These are phyloP conservation scores for Temnopleurus reevesii DNA, from an alignment of 53 echinoderm and acorn worm genomes.

Conservation along the genomic window DNA sequence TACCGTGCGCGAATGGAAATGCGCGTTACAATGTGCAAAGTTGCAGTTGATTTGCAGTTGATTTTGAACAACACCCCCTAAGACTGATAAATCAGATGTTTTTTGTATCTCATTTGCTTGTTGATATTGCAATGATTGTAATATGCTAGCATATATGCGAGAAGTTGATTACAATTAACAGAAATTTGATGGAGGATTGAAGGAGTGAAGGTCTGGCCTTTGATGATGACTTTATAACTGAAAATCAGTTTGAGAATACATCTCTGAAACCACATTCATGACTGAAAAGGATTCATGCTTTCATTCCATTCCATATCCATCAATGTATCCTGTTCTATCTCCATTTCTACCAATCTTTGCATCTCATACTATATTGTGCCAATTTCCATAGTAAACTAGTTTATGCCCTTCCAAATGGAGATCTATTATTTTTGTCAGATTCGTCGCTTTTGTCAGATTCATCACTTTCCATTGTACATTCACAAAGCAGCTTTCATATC, in stretches of 20 bases:
- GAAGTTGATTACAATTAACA: not conserved
- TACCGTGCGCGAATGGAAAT: too few relatives aligned
- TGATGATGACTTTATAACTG: slow-evolving; percentile 1
- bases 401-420: too few relatives aligned
- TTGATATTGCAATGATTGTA: not conserved
- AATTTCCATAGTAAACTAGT: too few relatives aligned
- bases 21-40: too few relatives aligned
- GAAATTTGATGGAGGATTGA: not conserved
- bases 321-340: not conserved
- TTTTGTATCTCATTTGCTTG: not conserved
- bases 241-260: slow-evolving; percentile 12
- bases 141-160: not conserved
- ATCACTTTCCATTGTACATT: too few relatives aligned
- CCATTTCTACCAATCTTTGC: not conserved
- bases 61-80: too few relatives aligned
- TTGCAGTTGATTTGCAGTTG: too few relatives aligned
- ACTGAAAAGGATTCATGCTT: slow-evolving; percentile 34
- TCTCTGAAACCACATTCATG: not conserved
- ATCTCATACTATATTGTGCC: too few relatives aligned
- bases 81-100: not conserved
- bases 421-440: too few relatives aligned
- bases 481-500: too few relatives aligned
- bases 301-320: not conserved
- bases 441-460: too few relatives aligned
- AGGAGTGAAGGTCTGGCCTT: not conserved